These are phyloP conservation scores for Celastrina argiolus DNA, from an alignment of 2,888 invertebrate species.

Conservation along the genomic window DNA sequence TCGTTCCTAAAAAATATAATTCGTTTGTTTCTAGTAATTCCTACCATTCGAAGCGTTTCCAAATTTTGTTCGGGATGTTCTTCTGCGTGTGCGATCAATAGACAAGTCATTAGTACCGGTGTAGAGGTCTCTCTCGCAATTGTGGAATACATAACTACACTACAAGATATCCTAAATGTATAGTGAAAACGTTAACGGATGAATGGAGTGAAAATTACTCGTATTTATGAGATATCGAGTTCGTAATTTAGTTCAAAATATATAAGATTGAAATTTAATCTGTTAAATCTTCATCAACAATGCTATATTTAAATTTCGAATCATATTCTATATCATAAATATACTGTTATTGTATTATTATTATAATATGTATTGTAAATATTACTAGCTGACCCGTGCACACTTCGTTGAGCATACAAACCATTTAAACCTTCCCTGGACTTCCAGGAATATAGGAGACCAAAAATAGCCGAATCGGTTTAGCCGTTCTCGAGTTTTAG, in stretches of 20 bases:
- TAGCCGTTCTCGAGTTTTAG: too few species aligned
- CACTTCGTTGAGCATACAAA: too few species aligned
- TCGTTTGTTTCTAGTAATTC: neutral
- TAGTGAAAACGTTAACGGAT: conserved; percentile 3
- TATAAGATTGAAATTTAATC: neutral
- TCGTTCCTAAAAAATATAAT: too few species aligned
- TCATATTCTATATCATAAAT: too few species aligned
- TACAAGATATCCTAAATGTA: neutral
- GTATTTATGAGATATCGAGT: neutral
- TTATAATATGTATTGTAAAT: too few species aligned
- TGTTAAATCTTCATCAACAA: too few species aligned
- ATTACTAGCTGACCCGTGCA: too few species aligned
- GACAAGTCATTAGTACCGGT: conserved; percentile 6
- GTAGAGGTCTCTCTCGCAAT: neutral
- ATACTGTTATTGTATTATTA: too few species aligned
- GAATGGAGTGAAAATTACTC: neutral
- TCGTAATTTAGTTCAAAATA: neutral
- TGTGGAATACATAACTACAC: neutral
- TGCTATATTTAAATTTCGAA: too few species aligned
- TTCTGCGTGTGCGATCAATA: conserved; percentile 6
- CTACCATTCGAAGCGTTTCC: neutral
- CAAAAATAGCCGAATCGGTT: too few species aligned
- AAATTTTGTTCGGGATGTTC: neutral
- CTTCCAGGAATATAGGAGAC: too few species aligned
- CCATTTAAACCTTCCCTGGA: too few species aligned